A percentile compares a stretch with the other conserved stretches of the same genome.
phyloP scores from a whole-genome alignment of 2,797 vertebrate species.

The Enteromius thamalakanensis region DNA sequence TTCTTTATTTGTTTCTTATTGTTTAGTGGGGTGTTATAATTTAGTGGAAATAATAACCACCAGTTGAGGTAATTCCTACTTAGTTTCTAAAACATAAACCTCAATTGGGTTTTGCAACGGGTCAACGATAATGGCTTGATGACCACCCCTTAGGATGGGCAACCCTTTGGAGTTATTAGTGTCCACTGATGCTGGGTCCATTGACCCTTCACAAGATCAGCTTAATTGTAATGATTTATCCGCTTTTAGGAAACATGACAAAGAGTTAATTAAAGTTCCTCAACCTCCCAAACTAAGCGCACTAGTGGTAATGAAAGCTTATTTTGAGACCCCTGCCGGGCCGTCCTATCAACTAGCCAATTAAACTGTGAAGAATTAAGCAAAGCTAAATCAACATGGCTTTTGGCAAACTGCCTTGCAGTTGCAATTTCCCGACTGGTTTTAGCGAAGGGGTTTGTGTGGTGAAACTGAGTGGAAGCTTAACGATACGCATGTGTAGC shows the following conservation, averaged over 20 bases:
- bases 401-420: conserved; percentile 52
- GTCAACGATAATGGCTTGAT: conserved; percentile 46
- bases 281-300: conserved; percentile 60
- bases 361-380: conserved; percentile 81
- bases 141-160: conserved; percentile 20
- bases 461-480: conserved; percentile 30
- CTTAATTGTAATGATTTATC: conserved; percentile 53
- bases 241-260: conserved; percentile 24
- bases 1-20: neutral
- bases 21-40: neutral
- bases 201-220: conserved; percentile 37
- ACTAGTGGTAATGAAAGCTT: conserved; percentile 75
- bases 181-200: conserved; percentile 12
- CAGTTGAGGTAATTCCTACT: conserved; percentile 3
- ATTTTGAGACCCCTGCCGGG: conserved; percentile 64
- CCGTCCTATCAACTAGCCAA: conserved; percentile 69
- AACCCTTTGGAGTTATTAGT: conserved; percentile 36
- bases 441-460: conserved; percentile 18
- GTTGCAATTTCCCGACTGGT: conserved; percentile 43
- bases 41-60: neutral
- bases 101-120: neutral
- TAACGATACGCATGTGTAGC: neutral
- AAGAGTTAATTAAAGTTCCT: conserved; percentile 61
- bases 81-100: neutral
- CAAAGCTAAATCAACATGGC: conserved; percentile 66